Conservation (phyloP, 2,888 invertebrate genomes). For the Scaptomyza tumidula region DNA sequence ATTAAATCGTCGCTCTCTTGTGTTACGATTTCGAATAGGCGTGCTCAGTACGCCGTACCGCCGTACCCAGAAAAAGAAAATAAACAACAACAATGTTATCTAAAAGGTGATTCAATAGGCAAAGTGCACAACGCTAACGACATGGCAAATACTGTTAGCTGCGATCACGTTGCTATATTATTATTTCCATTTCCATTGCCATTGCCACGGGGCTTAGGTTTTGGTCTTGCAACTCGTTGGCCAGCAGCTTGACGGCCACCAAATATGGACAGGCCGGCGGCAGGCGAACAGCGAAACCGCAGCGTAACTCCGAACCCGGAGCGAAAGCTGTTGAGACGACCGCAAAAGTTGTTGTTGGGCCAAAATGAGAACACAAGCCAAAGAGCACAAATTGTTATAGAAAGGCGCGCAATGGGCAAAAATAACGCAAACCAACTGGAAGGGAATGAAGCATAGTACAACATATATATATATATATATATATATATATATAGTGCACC, state of each 20-base stretch:
- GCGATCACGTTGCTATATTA: constrained; percentile 1
- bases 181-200: constrained; percentile 25
- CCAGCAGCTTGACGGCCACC: no score
- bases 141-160: constrained; percentile 78
- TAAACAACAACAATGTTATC: neutral
- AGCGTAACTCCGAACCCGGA: constrained; percentile 31
- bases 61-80: neutral
- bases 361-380: constrained; percentile 48
- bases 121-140: constrained; percentile 54
- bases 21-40: neutral
- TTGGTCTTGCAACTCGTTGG: constrained; percentile 3
- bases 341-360: constrained; percentile 51
- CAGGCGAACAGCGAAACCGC: constrained; percentile 40
- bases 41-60: no score
- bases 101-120: neutral
- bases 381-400: constrained; percentile 5
- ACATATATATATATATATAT: neutral
- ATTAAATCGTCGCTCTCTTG: neutral
- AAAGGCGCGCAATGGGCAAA: constrained; percentile 27
- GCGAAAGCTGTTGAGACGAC: constrained; percentile 51
- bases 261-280: constrained; percentile 61
- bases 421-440: constrained; percentile 23
- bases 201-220: constrained; percentile 5
- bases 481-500: no score
- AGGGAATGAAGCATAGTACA: constrained; percentile 20